Evolutionary conservation across 2,797 vertebrate species (phyloP), one percentile per base, ranked within the genome.

Genomic region (Borostomias antarcticus): DNA sequence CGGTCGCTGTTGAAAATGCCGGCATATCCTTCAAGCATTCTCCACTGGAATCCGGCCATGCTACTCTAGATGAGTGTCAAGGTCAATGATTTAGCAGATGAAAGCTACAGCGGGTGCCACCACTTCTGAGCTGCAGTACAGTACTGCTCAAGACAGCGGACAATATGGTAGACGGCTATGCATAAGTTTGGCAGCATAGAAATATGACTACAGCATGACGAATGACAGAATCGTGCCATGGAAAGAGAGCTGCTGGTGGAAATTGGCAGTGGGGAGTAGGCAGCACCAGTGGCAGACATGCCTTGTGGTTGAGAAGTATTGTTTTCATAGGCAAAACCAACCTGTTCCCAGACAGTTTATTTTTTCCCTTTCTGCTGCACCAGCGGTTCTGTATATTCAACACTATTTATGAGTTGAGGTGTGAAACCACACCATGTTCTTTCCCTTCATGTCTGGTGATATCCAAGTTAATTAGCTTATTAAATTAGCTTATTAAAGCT

Each of bases 161-260:
- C 2, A n/a, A 29, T n/a, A n/a, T 45, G 1, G 25, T 58, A 64
- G 50, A 58, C 0, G 17, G 66, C n/a, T 50, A 57, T 66, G 64
- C 52, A 56, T 54, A 58, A 73, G 77, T 73, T 65, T 87, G 82
- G 78, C 74, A 70, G 54, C 0, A 21, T 2, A 9, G 11, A 10
- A 21, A 52, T 23, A 4, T 10, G 5, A 25, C 53, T 75, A 40
- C 75, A 33, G 69, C 86, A 81, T 75, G 84, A 87, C 78, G 75
- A 82, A 88, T 92, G 87, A 93, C 91, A 88, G 92, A 84, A 93
- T 89, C 84, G 81, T 68, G 84, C 81, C 83, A 81, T 80, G 85
- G 88, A 92, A 70, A 72, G 8, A 4, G 50, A 45, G 4, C 15
- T 3, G 69, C 77, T 72, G 76, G 81, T 23, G 11, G 90, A 90